Conservation (phyloP, 2,797 vertebrate species). For the Labroides dimidiatus region DNA sequence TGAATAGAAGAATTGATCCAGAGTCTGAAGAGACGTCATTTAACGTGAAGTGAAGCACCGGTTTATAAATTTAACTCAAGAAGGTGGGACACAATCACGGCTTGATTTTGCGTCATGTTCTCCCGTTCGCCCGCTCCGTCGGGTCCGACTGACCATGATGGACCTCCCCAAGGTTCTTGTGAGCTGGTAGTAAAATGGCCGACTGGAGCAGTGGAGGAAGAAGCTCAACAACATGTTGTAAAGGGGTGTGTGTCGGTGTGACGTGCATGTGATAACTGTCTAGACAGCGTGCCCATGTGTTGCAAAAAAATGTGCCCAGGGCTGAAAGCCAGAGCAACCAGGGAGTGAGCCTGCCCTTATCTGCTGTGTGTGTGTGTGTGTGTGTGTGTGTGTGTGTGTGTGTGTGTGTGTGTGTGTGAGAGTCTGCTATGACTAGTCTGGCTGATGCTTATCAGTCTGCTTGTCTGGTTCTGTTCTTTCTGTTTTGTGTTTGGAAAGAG, state of each 20-base stretch:
- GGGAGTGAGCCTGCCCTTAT: conserved; percentile 73
- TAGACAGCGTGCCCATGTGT: conserved; percentile 79
- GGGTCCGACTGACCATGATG: conserved; percentile 30
- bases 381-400: conserved; percentile 12
- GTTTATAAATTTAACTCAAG: conserved; percentile 47
- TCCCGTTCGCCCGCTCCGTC: not conserved
- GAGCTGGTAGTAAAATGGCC: conserved; percentile 75
- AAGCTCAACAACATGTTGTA: conserved; percentile 51
- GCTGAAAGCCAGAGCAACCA: conserved; percentile 75
- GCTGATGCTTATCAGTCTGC: conserved; percentile 71
- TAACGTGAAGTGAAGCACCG: conserved; percentile 44
- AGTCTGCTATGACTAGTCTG: conserved; percentile 68
- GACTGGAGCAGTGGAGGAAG: conserved; percentile 58
- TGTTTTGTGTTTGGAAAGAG: conserved; percentile 62
- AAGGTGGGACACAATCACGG: conserved; percentile 3
- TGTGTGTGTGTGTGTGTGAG: conserved; percentile 34
- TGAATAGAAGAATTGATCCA: conserved; percentile 71
- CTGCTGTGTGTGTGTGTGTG: conserved; percentile 44
- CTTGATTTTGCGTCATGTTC: conserved; percentile 18
- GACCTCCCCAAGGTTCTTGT: conserved; percentile 30
- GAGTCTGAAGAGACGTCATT: conserved; percentile 51
- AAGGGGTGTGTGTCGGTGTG: conserved; percentile 34
- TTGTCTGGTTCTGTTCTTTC: conserved; percentile 68
- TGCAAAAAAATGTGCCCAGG: conserved; percentile 75
- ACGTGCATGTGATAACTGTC: conserved; percentile 67